Evolutionary conservation across 2,888 invertebrate species (phyloP), one percentile per base, ranked within the genome.

Genomic region (Germaria angustata): DNA sequence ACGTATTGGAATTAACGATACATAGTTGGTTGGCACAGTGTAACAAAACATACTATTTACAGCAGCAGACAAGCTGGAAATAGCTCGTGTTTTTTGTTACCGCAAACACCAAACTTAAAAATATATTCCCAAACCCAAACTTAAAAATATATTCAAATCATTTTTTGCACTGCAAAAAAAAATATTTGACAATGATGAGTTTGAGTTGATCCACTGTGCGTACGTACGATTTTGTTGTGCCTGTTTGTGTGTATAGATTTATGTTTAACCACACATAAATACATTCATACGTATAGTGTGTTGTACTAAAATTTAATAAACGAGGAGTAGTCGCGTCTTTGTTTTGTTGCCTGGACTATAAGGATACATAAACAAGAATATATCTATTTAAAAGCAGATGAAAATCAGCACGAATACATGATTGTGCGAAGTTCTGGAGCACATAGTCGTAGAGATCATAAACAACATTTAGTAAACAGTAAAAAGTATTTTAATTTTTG

Each of bases 351-450:
- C 24, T 63, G 20, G 6, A 32, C 6, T 15, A 28, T 24, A 55
- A 75, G 65, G 65, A 75, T 66, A 36, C 36, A 66, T 75, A 39
- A 46, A 66, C 28, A 28, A 57, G 22, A 24, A 44, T 55, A 49
- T 61, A 68, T 77, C 41, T 44, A 22, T 77, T 57, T 77, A 24
- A 77, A 77, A 46, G 34, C 55, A 44, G 63, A 78, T 78, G 63
- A 71, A 63, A 78, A 71, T 71, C 63, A 46, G 34, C 63, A 71
- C 78, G 69, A 78, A 55, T 39, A 61, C 36, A 63, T 63, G 69
- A 78, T 71, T 69, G 61, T 41, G 34, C 13, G 9, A 55, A 34
- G 34, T 39, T 49, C 39, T 65, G 28, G 22, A 20, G 28, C 11
- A 51, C 36, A 39, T 46, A 24, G 36, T 28, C 22, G 32, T 15